Percentiles rank a stretch among this genome's conserved stretches.
Conservation (phyloP, 2,797 vertebrate genomes). For the Coluber constrictor region DNA sequence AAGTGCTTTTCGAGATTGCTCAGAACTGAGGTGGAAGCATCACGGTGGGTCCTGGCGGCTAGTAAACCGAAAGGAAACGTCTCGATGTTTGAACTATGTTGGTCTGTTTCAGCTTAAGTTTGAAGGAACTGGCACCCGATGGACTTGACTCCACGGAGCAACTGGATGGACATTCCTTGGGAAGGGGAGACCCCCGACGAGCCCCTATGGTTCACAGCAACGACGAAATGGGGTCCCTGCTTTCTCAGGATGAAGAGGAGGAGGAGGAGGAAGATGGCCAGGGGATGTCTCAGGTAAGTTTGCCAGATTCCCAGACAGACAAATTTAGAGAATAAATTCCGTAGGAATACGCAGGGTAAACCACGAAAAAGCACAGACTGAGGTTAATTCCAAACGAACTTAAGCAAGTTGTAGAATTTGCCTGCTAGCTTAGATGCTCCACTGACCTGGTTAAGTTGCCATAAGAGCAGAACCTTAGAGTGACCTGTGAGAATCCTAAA, state of each 20-base stretch:
- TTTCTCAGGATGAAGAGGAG: conserved; percentile 68
- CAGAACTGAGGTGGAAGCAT: no score
- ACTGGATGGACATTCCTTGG: neutral
- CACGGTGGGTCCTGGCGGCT: no score
- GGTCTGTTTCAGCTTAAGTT: conserved; percentile 54
- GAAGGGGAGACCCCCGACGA: conserved; percentile 49
- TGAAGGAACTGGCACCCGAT: conserved; percentile 59
- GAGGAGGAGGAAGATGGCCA: conserved; percentile 35
- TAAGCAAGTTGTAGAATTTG: neutral
- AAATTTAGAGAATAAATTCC: neutral
- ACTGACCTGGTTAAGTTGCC: neutral
- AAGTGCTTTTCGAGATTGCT: neutral
- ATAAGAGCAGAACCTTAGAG: neutral
- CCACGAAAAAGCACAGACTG: neutral
- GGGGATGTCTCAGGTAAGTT: conserved; percentile 45
- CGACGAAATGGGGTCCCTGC: conserved; percentile 69
- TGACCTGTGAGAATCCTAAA: neutral
- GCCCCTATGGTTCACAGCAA: conserved; percentile 64
- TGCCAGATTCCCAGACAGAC: neutral
- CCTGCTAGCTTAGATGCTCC: neutral
- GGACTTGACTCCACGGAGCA: conserved; percentile 51
- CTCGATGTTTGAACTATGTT: neutral
- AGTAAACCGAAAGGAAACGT: neutral
- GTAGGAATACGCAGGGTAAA: neutral
- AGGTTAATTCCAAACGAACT: neutral